Evolutionary conservation across 1,140 invertebrate genomes (phyloP), one percentile per base, ranked within the genome.

Genomic region (Protaetia brevitarsis): DNA sequence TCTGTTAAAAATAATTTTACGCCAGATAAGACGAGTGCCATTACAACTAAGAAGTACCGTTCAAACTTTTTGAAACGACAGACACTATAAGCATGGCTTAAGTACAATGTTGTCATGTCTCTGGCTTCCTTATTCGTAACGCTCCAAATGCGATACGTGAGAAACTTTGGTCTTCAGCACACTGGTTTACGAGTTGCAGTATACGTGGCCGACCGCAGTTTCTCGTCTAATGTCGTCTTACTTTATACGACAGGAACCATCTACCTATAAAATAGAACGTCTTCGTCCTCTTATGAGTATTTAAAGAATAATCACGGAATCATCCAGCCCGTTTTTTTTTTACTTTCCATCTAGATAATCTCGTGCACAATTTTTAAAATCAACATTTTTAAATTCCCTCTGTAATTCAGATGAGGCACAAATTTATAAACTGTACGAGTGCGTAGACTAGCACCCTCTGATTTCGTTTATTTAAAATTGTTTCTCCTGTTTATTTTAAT

Each of bases 41-140:
- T 45, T 45, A 45, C 41, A 45, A 19, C 3, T 45, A 19, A 19
- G 37, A 16, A 41, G 5, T 2, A 13, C 3, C 19, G 41, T 45
- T 45, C 13, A 5, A 13, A 41, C 11, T 41, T 1, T 41, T 41
- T 41, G 4, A 41, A 41, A 16, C 19, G n/a, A 13, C 37, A 45
- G 41, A 45, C 10, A 21, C 41, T 45, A 19, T 45, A 45, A 45
- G 13, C 41, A 23, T 4, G 41, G 41, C 41, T 45, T 45, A 45
- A 45, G 41, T 45, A 45, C 41, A 45, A 45, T 45, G 41, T 45
- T 45, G 41, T 45, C 41, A 19, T 45, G 41, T 45, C 41, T 45
- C 41, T 19, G 19, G 3, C 23, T 13, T 21, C 13, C n/a, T 21
- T 45, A 45, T 45, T 45, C 41, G 41, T 45, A 21, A 45, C 41